Evolutionary conservation across 2,797 vertebrate species (phyloP), one percentile per base, ranked within the genome.

Genomic region (Brachymystax lenok): DNA sequence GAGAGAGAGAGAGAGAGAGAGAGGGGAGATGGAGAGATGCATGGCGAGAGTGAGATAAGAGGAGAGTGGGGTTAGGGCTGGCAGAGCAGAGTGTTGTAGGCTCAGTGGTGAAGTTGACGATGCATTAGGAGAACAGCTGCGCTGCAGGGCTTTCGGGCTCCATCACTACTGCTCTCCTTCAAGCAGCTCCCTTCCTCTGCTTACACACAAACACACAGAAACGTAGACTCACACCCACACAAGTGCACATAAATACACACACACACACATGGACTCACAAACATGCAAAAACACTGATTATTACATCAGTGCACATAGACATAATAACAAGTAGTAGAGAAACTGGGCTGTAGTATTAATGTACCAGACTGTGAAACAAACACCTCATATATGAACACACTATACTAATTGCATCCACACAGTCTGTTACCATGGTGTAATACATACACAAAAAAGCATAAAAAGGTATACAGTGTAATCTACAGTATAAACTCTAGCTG

Each of bases 161-260:
- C 90, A 92, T 93, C 92, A 91, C 89, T 91, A 92, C 87, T 84
- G 89, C 92, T 92, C 90, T 93, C 90, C 92, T 94, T 92, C 93
- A 94, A 90, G 86, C 84, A 88, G 87, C 88, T 87, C 81, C 84
- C 79, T 82, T 77, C 76, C 88, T 86, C 80, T 82, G 79, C 81
- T 76, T 77, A 76, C 80, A 74, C 72, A 69, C 67, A 51, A 69
- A 73, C 73, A 80, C 82, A 76, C 73, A 81, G 10, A 10, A 12
- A 46, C 40, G 10, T 46, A 46, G 40, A 46, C 10, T 2, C 40
- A 46, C 40, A 46, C 40, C 10, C 77, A 72, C 78, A 79, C 28
- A 76, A 2, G 69, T 3, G 64, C 51, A 75, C 24, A 54, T 46
- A 63, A 63, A 72, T 69, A 82, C 77, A 73, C 56, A 59, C 61